Evolutionary conservation across 2,797 vertebrate genomes (phyloP), one percentile per base, ranked within the genome.

Genomic region (Linurgus olivaceus): DNA sequence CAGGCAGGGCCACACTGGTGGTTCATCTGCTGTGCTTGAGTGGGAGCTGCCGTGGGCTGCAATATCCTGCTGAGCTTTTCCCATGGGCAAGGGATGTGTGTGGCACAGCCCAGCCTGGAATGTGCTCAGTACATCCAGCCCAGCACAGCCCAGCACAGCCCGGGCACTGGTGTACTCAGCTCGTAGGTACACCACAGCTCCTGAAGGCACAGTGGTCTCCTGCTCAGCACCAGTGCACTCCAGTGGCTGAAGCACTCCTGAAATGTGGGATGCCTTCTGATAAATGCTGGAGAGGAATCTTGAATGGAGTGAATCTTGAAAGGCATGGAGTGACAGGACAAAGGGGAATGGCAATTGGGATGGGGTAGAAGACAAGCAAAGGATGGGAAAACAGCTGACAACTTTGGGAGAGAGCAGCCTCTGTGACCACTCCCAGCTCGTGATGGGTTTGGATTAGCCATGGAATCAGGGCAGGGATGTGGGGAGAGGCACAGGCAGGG

Each of bases 81-180:
- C 44, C 50, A 25, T 8, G 26, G 47, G 24, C 11, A 3, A 0
- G 17, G 77, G 21, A 28, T 1, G 5, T 31, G 55, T 40, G 38
- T 19, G 1, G n/a, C 47, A 25, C 40, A 71, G 80, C 62, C n/a
- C 57, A 40, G 52, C 19, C n/a, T 55, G 51, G 58, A 65, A 51
- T 28, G 73, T n/a, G 38, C 66, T 35, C 7, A 13, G 42, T 7
- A 3, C 0, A 0, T 10, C 20, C 63, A 31, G 71, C 47, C 35
- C n/a, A 38, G 37, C 37, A 29, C 24, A 23, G 38, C 24, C 28
- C 83, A 47, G 74, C 44, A 18, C 42, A 42, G 42, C 17, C 42
- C 8, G 17, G 45, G 6, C 28, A 28, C 3, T 58, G 31, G 11
- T 13, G 26, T 19, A 2, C 47, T 72, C 28, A 7, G 23, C 12